phyloP scores from a whole-genome alignment of 1,140 invertebrate genomes.

The Drosophila serrata region DNA sequence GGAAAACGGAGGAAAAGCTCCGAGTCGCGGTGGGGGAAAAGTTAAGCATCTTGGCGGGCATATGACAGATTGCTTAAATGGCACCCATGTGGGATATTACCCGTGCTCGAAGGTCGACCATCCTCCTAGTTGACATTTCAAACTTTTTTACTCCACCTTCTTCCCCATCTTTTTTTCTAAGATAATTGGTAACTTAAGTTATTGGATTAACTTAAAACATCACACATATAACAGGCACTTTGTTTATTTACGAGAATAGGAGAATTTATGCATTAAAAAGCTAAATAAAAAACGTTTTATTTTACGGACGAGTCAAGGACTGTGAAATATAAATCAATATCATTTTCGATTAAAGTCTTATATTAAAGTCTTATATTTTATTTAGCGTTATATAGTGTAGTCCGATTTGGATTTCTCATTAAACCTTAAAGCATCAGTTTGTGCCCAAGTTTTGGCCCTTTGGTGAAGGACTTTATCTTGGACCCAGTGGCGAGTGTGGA shows the following conservation, averaged over 20 bases:
- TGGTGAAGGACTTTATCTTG: not conserved
- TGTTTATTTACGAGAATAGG: not conserved
- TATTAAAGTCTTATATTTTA: too few relatives aligned
- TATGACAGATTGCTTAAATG: slow-evolving; percentile 81
- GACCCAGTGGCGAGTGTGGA: slow-evolving; percentile 4
- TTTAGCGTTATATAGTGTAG: too few relatives aligned
- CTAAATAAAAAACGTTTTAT: too few relatives aligned
- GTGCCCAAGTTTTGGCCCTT: not conserved
- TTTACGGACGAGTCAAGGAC: too few relatives aligned
- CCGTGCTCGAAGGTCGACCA: slow-evolving; percentile 4
- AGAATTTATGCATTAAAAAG: not conserved
- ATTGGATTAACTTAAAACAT: not conserved
- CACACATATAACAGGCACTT: not conserved
- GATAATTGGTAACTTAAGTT: slow-evolving; percentile 57
- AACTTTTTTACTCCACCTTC: slow-evolving; percentile 10
- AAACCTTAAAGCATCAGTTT: not conserved
- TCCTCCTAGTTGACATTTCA: slow-evolving; percentile 45
- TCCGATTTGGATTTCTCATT: not conserved
- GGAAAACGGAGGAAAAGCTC: slow-evolving; percentile 23
- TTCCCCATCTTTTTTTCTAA: slow-evolving; percentile 17
- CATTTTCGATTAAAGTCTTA: too few relatives aligned
- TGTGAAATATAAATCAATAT: too few relatives aligned
- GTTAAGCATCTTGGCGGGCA: slow-evolving; percentile 79
- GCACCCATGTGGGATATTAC: slow-evolving; percentile 71
- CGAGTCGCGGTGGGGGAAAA: slow-evolving; percentile 45